Percentiles rank a stretch among this genome's conserved stretches.
Conservation (phyloP, 2,888 invertebrate species). For the Slavum lentiscoides region DNA sequence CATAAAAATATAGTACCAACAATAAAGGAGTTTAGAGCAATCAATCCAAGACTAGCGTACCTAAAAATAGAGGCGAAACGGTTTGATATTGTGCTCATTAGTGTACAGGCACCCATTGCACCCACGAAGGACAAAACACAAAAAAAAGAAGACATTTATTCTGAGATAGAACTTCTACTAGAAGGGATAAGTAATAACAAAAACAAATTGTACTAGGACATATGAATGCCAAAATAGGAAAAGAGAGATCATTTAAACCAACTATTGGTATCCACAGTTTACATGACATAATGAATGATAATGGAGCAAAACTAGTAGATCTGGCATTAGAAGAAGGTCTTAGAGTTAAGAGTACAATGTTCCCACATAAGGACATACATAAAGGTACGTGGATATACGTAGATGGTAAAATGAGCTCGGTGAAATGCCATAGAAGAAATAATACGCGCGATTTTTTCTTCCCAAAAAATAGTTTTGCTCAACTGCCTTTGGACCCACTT, state of each 20-base stretch:
- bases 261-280: conserved; percentile 7
- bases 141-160: conserved; percentile 3
- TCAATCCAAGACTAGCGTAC: not conserved
- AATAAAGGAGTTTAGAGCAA: not conserved
- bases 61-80: not conserved
- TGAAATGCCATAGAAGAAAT: no score
- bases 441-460: no score
- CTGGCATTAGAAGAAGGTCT: not conserved
- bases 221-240: not conserved
- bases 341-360: conserved; percentile 1
- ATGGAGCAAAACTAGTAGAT: not conserved
- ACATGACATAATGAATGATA: not conserved
- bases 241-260: not conserved
- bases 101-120: not conserved
- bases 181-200: not conserved
- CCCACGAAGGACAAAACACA: not conserved
- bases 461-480: no score
- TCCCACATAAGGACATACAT: not conserved
- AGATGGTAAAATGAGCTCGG: conserved; percentile 9
- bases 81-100: not conserved
- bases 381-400: not conserved
- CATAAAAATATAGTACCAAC: not conserved
- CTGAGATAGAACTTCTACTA: not conserved
- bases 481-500: no score
- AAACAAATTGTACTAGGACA: conserved; percentile 8